Base-by-base conservation (phyloP, 2,888 invertebrate species). In the Limnephilus marmoratus region DNA sequence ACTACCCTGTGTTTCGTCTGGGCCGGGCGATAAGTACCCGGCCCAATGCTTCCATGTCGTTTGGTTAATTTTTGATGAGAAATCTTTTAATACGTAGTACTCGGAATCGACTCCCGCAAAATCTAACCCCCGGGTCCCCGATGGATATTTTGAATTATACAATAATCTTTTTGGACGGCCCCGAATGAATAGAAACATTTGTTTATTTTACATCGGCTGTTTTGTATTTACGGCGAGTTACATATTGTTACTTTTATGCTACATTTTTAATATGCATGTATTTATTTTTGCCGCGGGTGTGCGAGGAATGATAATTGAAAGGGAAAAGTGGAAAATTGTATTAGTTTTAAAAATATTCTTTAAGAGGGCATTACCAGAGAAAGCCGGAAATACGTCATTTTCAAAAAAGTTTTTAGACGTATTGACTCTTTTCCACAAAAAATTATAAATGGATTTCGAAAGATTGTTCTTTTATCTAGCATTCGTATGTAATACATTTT, bases 51-150 rank as follows among this genome's bases (percentile, higher is more conserved):
- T 90, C 88, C 93, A 92, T 92, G 95, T 95, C 94, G 93, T 95
- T 94, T 94, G 95, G 95, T 95, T 95, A 96, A 96, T 95, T 95
- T 96, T 95, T 96, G 95, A 96, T 95, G 95, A 95, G 95, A 94
- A 95, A 95, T 96, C 96, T 96, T 96, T 96, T 96, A 95, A 96
- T 95, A 95, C 94, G 91, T 90, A 31, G 91, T 29, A 29, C 37
- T 53, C 87, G 29, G 91, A 68, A 90, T 89, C 81, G 91, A 91
- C 90, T 88, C 90, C 92, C 90, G 80, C 82, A 81, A 31, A 68
- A 80, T 90, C 88, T 82, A 49, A 37, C 90, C 89, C 87, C 91
- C 92, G 31, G 83, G 83, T 88, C 85, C 90, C 86, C 92, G 89
- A 91, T 93, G 93, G 92, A 93, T 93, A 93, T 93, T 93, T 90